These are phyloP conservation scores for Stylophora pistillata DNA, from an alignment of 64 coral and sea anemone species.

Conservation along the genomic window DNA sequence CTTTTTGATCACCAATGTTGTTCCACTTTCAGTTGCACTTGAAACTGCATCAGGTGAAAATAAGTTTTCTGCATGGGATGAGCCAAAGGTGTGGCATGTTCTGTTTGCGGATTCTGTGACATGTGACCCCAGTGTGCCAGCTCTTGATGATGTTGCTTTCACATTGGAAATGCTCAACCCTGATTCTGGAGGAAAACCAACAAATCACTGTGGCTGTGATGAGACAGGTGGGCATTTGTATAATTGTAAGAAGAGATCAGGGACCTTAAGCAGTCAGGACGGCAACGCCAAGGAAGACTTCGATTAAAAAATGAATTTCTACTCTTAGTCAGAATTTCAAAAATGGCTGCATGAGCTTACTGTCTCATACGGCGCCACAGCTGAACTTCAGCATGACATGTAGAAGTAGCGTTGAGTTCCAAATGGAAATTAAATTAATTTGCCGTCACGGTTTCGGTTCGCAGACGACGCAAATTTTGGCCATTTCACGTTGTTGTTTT, in stretches of 20 bases:
- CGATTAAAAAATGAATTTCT: no score
- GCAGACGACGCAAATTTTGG: no score
- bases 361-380: no score
- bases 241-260: background rate
- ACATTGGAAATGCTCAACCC: slow-evolving; percentile 83
- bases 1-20: background rate
- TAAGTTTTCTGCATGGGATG: slow-evolving; percentile 76
- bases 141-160: slow-evolving; percentile 65
- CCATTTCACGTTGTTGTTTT: no score
- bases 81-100: slow-evolving; percentile 84
- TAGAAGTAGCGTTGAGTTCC: no score
- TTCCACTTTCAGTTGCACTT: slow-evolving; percentile 23
- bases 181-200: slow-evolving; percentile 79
- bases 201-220: slow-evolving; percentile 91
- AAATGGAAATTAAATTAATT: no score
- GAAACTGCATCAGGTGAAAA: slow-evolving; percentile 44
- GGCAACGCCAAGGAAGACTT: no score
- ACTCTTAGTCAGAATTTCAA: no score
- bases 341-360: no score
- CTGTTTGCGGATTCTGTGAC: slow-evolving; percentile 86
- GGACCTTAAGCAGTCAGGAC: no score
- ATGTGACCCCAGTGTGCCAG: slow-evolving; percentile 75
- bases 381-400: no score
- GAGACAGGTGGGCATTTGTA: slow-evolving; percentile 50
- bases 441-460: no score